Conservation (phyloP, 1,140 invertebrate genomes). For the Pseudomyrmex sp. region DNA sequence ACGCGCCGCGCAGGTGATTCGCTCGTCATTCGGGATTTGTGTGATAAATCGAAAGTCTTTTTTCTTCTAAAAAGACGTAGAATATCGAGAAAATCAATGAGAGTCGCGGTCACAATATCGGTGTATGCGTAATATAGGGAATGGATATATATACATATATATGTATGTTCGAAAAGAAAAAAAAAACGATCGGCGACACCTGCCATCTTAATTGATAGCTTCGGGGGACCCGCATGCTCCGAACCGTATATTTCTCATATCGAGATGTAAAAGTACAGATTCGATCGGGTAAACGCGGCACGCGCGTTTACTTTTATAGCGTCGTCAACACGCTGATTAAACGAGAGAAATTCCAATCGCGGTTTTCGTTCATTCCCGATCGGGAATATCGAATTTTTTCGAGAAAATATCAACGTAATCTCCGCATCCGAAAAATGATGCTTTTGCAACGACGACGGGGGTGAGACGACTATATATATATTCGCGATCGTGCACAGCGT, state of each 20-base stretch:
- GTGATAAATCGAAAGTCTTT: too few species aligned
- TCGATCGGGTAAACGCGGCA: constrained; percentile 34
- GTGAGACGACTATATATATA: too few species aligned
- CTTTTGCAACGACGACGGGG: too few species aligned
- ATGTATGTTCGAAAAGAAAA: constrained; percentile 52
- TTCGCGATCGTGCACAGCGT: too few species aligned
- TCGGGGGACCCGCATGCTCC: constrained; percentile 76
- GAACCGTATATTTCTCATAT: constrained; percentile 69
- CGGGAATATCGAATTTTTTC: neutral
- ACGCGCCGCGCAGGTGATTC: constrained; percentile 5
- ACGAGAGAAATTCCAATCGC: neutral
- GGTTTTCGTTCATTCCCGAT: neutral
- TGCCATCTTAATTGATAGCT: constrained; percentile 81
- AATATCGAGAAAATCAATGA: neutral
- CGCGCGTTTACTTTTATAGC: constrained; percentile 18
- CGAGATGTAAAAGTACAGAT: constrained; percentile 39
- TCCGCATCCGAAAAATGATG: too few species aligned
- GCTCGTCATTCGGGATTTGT: neutral
- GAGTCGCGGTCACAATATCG: constrained; percentile 19
- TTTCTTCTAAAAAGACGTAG: neutral
- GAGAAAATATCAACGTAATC: too few species aligned
- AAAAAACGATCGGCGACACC: constrained; percentile 66
- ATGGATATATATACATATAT: neutral
- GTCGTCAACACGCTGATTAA: neutral
- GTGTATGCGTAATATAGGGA: constrained; percentile 55